A percentile compares a stretch with the other conserved stretches of the same genome.
phyloP scores from a whole-genome alignment of 1,140 invertebrate species.

The Apis mellifera region Amel_HAv3.1 CM009942.2:6078501-6079000 shows the following conservation, averaged over 20 bases:
- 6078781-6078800: slow-evolving; percentile 98
- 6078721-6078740: slow-evolving; percentile 99
- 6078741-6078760: slow-evolving; percentile 99
- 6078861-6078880: slow-evolving; percentile 86
- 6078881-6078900: not conserved
- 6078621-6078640: not conserved
- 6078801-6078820: slow-evolving; percentile 95
- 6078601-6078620: not conserved
- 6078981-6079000: slow-evolving; percentile 96
- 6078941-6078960: slow-evolving; percentile 95
- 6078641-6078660: slow-evolving; percentile 84
- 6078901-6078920: not conserved
- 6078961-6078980: slow-evolving; percentile 96
- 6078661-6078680: slow-evolving; percentile 98
- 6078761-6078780: slow-evolving; percentile 96
- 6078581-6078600: not conserved
- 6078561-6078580: not conserved
- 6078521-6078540: not conserved
- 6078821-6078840: slow-evolving; percentile 97
- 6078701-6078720: slow-evolving; percentile 95
- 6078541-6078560: not conserved
- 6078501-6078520: not conserved
- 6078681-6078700: slow-evolving; percentile 98
- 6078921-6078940: slow-evolving; percentile 90
- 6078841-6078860: slow-evolving; percentile 99